Evolutionary conservation across 30 jellyfish, hydroid and myxozoan genomes (phyloP), one percentile per base, ranked within the genome.

Genomic region (Hydractinia symbiolongicarpus): DNA sequence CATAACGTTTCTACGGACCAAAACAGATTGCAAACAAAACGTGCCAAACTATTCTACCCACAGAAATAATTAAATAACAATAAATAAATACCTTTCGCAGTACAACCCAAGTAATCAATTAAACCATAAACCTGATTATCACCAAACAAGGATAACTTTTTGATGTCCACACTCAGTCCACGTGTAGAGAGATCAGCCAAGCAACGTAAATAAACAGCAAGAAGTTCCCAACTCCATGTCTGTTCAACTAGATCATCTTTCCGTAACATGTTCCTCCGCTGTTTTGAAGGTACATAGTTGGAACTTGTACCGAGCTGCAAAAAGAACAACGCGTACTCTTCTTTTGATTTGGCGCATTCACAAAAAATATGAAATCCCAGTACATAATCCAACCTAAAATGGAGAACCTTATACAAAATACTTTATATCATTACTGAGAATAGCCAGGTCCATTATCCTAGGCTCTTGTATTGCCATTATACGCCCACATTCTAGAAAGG

Each of bases 101-200:
- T 7, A 53, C 19, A 16, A 20, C 52, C 78, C 54, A 77, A 77
- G 50, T 77, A 77, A 64, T 77, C 85, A 30, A 77, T 11, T 61
- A 77, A 55, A 55, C 85, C 85, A 57, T 54, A 50, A 55, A 44
- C 56, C 56, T 30, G 79, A 9, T 1, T 55, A 40, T 64, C 85
- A 53, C 85, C 85, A 57, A 51, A 16, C 17, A 77, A 13, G 21
- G 85, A 17, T 15, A 77, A 60, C 51, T 77, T 77, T 60, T 55
- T 50, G 30, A 53, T 53, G 21, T 77, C 82, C 8, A 64, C 60
- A 10, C 60, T 77, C 76, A 77, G 60, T 13, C 85, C 85, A 77
- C 44, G 50, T 55, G 51, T 19, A 16, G 72, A 53, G 30, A 77
- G 4, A 8, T 77, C 76, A 9, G 79, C 76, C 49, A 77, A 77